A percentile compares a stretch with the other conserved stretches of the same genome.
Conservation (phyloP, 2,113 vertebrate genomes). For the Numida meleagris region DNA sequence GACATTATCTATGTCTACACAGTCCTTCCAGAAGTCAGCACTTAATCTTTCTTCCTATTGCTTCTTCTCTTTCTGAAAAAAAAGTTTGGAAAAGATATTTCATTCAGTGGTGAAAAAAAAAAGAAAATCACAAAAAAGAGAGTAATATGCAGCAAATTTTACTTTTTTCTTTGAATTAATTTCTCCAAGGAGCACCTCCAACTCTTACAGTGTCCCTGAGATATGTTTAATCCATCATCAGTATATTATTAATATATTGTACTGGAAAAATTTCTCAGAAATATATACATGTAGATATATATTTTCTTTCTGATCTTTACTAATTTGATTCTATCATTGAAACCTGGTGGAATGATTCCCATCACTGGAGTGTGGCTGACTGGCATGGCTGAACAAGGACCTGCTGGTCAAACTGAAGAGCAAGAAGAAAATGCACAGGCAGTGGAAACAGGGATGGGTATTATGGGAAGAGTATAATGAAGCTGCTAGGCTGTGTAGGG, state of each 20-base stretch:
- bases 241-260: background rate
- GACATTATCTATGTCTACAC: background rate
- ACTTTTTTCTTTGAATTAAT: background rate
- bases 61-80: background rate
- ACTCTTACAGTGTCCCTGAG: background rate
- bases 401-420: too few relatives aligned
- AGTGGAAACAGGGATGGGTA: too few relatives aligned
- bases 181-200: background rate
- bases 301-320: background rate
- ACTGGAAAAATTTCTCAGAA: background rate
- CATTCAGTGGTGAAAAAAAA: background rate
- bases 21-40: background rate
- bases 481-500: too few relatives aligned
- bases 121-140: background rate
- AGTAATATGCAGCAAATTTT: background rate
- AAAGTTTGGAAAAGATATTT: background rate
- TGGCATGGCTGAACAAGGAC: too few relatives aligned
- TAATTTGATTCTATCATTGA: background rate
- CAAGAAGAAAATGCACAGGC: too few relatives aligned
- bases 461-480: too few relatives aligned
- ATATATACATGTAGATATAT: rapidly evolving
- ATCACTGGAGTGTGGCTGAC: too few relatives aligned
- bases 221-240: background rate
- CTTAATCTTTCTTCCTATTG: background rate
- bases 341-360: too few relatives aligned